Conservation (phyloP, 2,113 vertebrate genomes). For the Oncorhynchus kisutch region DNA sequence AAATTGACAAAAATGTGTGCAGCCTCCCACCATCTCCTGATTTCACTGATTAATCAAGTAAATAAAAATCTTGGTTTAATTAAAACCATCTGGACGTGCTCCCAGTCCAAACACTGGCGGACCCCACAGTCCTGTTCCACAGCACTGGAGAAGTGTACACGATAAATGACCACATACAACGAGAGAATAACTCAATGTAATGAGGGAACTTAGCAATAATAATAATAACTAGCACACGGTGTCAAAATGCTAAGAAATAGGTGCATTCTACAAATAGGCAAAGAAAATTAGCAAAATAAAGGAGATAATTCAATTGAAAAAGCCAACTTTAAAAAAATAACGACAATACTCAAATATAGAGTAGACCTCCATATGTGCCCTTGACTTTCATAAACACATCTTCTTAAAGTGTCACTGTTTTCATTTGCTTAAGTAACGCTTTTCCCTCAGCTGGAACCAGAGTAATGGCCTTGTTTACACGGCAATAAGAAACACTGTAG, state of each 20-base stretch:
- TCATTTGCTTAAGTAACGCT: conserved; percentile 74
- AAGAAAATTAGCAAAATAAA: conserved; percentile 42
- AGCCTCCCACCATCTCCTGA: conserved; percentile 67
- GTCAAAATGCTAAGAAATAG: conserved; percentile 62
- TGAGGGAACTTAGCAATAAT: conserved; percentile 68
- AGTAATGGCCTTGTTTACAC: conserved; percentile 59
- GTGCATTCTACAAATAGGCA: conserved; percentile 45
- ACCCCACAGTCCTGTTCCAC: conserved; percentile 55
- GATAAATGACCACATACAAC: conserved; percentile 62
- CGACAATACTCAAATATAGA: conserved; percentile 37
- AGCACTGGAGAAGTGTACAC: conserved; percentile 56
- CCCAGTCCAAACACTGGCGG: conserved; percentile 62
- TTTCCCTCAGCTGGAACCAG: conserved; percentile 59
- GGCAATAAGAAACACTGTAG: conserved; percentile 39
- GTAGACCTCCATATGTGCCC: conserved; percentile 53
- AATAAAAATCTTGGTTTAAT: conserved; percentile 73
- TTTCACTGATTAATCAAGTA: conserved; percentile 76
- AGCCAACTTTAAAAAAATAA: conserved; percentile 21
- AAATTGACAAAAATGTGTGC: conserved; percentile 73
- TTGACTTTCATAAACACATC: conserved; percentile 62
- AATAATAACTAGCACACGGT: conserved; percentile 63
- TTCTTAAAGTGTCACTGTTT: conserved; percentile 59
- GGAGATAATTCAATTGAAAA: conserved; percentile 46
- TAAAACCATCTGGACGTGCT: conserved; percentile 71
- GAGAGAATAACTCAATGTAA: conserved; percentile 68